Evolutionary conservation across 2,113 vertebrate genomes (phyloP), one percentile per base, ranked within the genome.

Genomic region (Coptodon bakossiorum): DNA sequence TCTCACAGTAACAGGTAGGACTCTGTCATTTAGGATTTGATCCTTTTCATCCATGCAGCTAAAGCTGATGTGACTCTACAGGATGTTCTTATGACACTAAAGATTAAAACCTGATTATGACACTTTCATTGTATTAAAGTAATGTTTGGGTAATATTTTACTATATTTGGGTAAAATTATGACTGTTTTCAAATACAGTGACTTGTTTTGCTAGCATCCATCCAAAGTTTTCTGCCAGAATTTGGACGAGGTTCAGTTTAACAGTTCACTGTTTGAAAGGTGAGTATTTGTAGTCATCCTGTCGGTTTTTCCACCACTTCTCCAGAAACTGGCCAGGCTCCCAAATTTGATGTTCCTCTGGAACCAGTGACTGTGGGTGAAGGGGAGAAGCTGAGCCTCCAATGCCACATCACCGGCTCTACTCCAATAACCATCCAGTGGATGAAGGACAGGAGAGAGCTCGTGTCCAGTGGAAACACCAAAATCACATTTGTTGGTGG

Each of bases 361-460:
- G 94, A 97, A 80, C 95, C 98, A 2, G 90, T 95, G 45, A 95
- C 95, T 10, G 95, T 94, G 43, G 96, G 29, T 1, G 98, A 98
- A 91, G 98, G 98, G 2, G 97, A 98, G 11, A 97, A 91, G 2
- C 8, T 99, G 22, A 97, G 95, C 66, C 97, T 99, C n/a, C 97
- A 94, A 80, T 99, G 98, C 81, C 97, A 97, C 0, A 95, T 99
- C 27, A 93, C 16, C 16, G 98, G 99, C 59, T 96, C 97, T 0
- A 84, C 97, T 82, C 98, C 98, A 1, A 95, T 99, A 45, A 97
- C 91, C 50, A 94, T 99, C 91, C 97, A 98, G 89, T 99, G 99
- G 99, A 93, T 99, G 95, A 99, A 98, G 91, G 97, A 98, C 94
- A 97, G 96, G 73, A 93, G 93, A 71, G 96, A 97, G 82, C 88